phyloP scores from a whole-genome alignment of 1,140 invertebrate species.

The Drosophila busckii region DNA sequence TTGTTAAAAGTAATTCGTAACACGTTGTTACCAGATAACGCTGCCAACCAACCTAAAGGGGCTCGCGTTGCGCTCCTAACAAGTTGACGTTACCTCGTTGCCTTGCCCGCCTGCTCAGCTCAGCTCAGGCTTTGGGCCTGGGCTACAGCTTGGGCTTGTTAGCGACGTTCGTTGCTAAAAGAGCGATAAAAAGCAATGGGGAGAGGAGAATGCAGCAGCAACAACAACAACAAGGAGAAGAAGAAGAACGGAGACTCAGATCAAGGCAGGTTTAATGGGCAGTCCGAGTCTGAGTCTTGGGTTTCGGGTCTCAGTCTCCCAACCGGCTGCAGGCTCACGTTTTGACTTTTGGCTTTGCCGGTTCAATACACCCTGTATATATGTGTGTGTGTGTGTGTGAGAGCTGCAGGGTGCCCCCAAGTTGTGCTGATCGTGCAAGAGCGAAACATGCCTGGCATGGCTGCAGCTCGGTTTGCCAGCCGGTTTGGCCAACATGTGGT shows the following conservation, averaged over 20 bases:
- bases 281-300: not conserved
- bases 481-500: conserved; percentile 63
- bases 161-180: conserved; percentile 69
- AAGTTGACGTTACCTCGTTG: conserved; percentile 23
- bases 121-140: too few relatives aligned
- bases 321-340: conserved; percentile 61
- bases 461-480: conserved; percentile 21
- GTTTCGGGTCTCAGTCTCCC: too few relatives aligned
- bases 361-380: conserved; percentile 65
- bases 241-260: conserved; percentile 21
- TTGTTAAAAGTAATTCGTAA: conserved; percentile 79
- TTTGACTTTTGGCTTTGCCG: conserved; percentile 71
- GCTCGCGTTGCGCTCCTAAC: conserved; percentile 35
- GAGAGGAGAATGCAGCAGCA: not conserved
- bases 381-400: not conserved
- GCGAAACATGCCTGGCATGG: conserved; percentile 21
- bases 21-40: conserved; percentile 79
- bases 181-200: conserved; percentile 56
- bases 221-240: not conserved
- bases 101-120: conserved; percentile 9
- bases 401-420: conserved; percentile 67
- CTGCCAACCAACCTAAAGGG: conserved; percentile 45
- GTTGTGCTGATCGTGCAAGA: conserved; percentile 35
- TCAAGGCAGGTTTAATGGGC: conserved; percentile 34
- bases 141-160: too few relatives aligned